Base-by-base conservation (phyloP, 2,888 invertebrate species). In the Caradrina clavipalpis region DNA sequence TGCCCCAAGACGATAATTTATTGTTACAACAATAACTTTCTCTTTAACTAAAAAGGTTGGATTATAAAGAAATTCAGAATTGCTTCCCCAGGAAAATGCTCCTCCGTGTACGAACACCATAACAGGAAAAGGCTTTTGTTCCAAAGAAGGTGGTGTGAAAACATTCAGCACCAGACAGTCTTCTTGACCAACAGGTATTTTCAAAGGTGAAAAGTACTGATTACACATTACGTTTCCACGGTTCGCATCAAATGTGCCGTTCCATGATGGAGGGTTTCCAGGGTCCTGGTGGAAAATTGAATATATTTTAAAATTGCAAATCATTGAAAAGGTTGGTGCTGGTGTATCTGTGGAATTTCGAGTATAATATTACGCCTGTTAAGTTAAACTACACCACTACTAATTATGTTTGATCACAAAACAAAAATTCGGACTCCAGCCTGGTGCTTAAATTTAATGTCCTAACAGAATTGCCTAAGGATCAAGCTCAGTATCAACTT, bases 91-190 rank as follows among this genome's bases (percentile, higher is more conserved):
- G 21, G 81, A 78, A 60, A 86, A 90, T 17, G 83, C 89, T n/a
- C 91, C 91, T 8, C 92, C 91, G 65, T 86, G 87, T 54, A 92
- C 83, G 63, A 87, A 91, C 4, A 91, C 84, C 80, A 92, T 89
- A 0, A 91, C 92, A 13, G 91, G 83, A 35, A 87, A 73, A 3
- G 80, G 80, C 22, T 72, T 55, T 0, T 51, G 53, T 93, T 1
- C 94, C 94, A 73, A 91, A 91, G 8, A 90, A 84, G 74, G 92
- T 21, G 91, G 90, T 5, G 89, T 87, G 76, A 88, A 92, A 7
- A 92, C 82, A 72, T 90, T 92, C 1, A 90, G 81, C 11, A 85
- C 87, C 0, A 92, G 82, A 56, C 91, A 92, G 66, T 92, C 88
- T 78, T 91, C 90, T 45, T 81, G 74, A 17, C 88, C 88, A 6